A percentile compares a stretch with the other conserved stretches of the same genome.
These are phyloP conservation scores for Syndactyla subalaris DNA, from an alignment of 2,797 vertebrate genomes.

Conservation along the genomic window DNA sequence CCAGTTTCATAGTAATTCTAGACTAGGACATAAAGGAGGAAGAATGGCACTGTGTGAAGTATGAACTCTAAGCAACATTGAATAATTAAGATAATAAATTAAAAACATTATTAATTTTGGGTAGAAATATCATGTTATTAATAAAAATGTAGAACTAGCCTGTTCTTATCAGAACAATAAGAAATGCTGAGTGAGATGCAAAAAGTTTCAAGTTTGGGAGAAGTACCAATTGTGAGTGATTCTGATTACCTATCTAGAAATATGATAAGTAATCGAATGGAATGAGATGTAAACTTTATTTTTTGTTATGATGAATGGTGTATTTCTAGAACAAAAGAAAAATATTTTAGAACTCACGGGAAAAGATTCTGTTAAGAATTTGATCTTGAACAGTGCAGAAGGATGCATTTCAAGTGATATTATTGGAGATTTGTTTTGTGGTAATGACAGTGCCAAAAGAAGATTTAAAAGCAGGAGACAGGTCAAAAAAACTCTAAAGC, in stretches of 20 bases:
- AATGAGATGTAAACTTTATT: not conserved
- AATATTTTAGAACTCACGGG: not conserved
- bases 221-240: not conserved
- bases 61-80: not conserved
- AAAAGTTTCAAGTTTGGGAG: not conserved
- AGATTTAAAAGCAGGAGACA: not conserved
- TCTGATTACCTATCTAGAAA: not conserved
- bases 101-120: not conserved
- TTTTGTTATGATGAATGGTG: not conserved
- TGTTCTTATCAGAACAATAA: not conserved
- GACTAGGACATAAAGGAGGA: fast-evolving
- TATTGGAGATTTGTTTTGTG: not conserved
- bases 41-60: not conserved
- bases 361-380: not conserved
- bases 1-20: not conserved
- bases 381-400: not conserved
- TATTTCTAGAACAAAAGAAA: not conserved
- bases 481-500: not conserved
- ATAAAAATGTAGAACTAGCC: not conserved
- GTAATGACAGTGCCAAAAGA: not conserved
- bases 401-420: not conserved
- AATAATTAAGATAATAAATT: not conserved
- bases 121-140: not conserved
- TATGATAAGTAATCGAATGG: not conserved
- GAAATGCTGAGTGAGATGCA: not conserved